phyloP scores from a whole-genome alignment of 2,797 vertebrate species.

The Eidolon dupreanum region DNA sequence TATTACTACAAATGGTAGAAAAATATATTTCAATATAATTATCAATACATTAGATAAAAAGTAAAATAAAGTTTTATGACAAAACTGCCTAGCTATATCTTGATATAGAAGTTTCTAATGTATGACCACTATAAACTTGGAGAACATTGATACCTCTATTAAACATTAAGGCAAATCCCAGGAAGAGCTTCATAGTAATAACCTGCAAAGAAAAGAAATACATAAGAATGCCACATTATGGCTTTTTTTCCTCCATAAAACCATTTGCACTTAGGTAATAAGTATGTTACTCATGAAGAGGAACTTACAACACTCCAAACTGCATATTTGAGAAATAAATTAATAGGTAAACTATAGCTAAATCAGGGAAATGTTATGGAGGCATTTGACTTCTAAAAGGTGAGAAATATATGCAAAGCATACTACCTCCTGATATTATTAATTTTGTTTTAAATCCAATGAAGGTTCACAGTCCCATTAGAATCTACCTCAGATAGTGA shows the following conservation, averaged over 20 bases:
- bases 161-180: neutral
- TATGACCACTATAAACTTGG: neutral
- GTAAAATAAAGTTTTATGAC: slow-evolving; percentile 9
- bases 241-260: neutral
- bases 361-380: slow-evolving; percentile 35
- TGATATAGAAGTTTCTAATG: neutral
- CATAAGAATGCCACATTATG: neutral
- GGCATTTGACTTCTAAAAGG: slow-evolving; percentile 47
- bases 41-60: slow-evolving; percentile 16
- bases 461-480: slow-evolving; percentile 65
- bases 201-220: neutral
- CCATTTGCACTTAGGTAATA: neutral
- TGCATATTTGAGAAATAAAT: slow-evolving; percentile 72
- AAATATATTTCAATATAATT: slow-evolving; percentile 16
- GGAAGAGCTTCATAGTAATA: neutral
- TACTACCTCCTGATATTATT: neutral
- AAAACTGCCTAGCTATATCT: neutral
- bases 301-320: slow-evolving; percentile 53
- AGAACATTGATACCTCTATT: neutral
- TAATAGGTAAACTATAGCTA: slow-evolving; percentile 58
- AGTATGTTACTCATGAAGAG: slow-evolving; percentile 65
- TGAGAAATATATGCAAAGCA: slow-evolving; percentile 17
- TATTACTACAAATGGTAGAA: neutral
- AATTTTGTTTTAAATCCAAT: slow-evolving; percentile 58
- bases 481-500: slow-evolving; percentile 52